A percentile compares a stretch with the other conserved stretches of the same genome.
phyloP scores from a whole-genome alignment of 2,113 vertebrate genomes.

The Limanda limanda region DNA sequence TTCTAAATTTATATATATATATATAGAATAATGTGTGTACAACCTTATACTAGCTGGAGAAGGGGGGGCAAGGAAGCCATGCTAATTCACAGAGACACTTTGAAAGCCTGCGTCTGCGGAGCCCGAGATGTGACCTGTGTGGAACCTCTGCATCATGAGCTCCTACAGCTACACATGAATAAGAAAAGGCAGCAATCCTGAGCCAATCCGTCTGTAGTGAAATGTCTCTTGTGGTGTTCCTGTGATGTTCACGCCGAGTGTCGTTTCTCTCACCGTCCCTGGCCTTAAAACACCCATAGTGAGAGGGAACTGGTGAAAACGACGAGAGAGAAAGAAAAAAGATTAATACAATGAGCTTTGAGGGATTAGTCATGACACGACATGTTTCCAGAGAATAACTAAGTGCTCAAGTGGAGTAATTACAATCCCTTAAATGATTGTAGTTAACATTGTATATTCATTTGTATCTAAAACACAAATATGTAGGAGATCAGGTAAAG shows the following conservation, averaged over 20 bases:
- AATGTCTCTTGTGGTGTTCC: slow-evolving; percentile 41
- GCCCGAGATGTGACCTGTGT: slow-evolving; percentile 6
- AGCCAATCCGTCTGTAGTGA: slow-evolving; percentile 21
- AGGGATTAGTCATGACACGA: not conserved
- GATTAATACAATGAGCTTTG: slow-evolving; percentile 37
- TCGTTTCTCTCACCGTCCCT: slow-evolving; percentile 45
- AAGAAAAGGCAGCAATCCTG: slow-evolving; percentile 49
- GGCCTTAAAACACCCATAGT: slow-evolving; percentile 13
- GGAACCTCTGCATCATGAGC: slow-evolving; percentile 19
- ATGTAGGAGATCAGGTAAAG: not conserved
- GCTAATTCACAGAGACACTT: not conserved
- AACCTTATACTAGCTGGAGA: too few relatives aligned
- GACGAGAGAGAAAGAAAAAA: slow-evolving; percentile 14
- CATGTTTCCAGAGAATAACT: not conserved
- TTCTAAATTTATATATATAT: too few relatives aligned
- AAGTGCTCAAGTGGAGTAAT: slow-evolving; percentile 7
- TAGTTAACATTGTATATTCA: not conserved
- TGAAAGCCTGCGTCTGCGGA: not conserved
- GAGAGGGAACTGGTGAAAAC: slow-evolving; percentile 18
- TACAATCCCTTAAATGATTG: not conserved
- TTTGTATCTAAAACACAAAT: not conserved
- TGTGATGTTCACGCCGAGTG: slow-evolving; percentile 58
- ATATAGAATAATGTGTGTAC: too few relatives aligned
- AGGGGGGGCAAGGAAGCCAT: not conserved
- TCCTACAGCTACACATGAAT: slow-evolving; percentile 47